Conservation (phyloP, 2,888 invertebrate genomes). For the Parnassius mnemosyne region DNA sequence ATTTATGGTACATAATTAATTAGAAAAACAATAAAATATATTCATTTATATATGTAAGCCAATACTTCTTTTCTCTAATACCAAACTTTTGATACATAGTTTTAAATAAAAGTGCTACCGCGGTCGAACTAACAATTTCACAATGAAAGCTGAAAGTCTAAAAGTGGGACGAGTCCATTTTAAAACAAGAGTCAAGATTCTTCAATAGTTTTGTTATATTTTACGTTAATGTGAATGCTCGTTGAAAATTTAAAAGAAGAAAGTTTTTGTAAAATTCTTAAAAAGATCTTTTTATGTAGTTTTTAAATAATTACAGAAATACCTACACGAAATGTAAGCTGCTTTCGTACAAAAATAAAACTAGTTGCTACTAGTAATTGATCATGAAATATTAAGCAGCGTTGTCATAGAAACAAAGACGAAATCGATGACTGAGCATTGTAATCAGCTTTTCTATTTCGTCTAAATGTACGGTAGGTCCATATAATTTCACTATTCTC, state of each 20-base stretch:
- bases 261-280: constrained; percentile 28
- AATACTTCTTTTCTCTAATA: constrained; percentile 22
- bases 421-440: constrained; percentile 33
- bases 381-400: constrained; percentile 30
- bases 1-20: too few species aligned
- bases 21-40: neutral
- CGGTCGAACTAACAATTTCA: constrained; percentile 36
- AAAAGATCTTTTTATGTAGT: constrained; percentile 1
- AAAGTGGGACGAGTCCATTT: constrained; percentile 57
- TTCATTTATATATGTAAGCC: neutral
- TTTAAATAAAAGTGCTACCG: constrained; percentile 42
- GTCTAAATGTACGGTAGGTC: constrained; percentile 37
- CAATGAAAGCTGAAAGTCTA: constrained; percentile 40
- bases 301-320: constrained; percentile 1
- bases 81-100: constrained; percentile 29
- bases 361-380: constrained; percentile 14
- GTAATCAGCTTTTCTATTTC: constrained; percentile 61
- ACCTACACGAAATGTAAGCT: neutral
- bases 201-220: constrained; percentile 40
- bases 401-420: constrained; percentile 32
- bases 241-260: constrained; percentile 30
- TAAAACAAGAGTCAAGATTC: constrained; percentile 48
- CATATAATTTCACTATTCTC: constrained; percentile 47
- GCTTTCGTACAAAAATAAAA: constrained; percentile 7
- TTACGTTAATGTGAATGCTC: constrained; percentile 40